Evolutionary conservation across 2,888 invertebrate species (phyloP), one percentile per base, ranked within the genome.

Genomic region (Epistrophe eligans): DNA sequence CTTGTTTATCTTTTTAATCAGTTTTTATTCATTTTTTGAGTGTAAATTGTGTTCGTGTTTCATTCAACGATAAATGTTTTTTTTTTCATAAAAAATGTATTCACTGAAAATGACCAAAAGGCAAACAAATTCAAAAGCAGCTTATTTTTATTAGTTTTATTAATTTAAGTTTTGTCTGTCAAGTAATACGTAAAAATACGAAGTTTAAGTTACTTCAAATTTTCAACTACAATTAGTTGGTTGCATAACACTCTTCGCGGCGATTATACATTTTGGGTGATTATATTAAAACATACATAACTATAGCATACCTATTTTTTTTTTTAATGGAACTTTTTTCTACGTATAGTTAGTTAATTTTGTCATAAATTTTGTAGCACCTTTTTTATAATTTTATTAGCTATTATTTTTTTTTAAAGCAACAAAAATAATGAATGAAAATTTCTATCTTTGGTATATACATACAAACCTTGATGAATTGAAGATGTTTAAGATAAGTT

Each of bases 191-290:
- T 13, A 11, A 45, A 72, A 17, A 32, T 35, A 35, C 8, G 35
- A 55, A 71, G 32, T 55, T 72, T 76, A 17, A 45, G 48, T 57
- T 76, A 32, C 58, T 52, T 50, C 66, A 17, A 71, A 64, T 45
- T 74, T 60, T 52, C 43, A 72, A 32, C 48, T 43, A 43, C 15
- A 32, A 19, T 32, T 55, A 32, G 55, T 79, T 72, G 83, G 76
- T 87, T 87, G 87, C 87, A 83, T 87, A 87, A 87, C 77, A 79
- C 76, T 77, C 50, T 72, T 66, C 70, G 38, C 70, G 52, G 83
- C 15, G 76, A 66, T 64, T 35, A 74, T 52, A 83, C 43, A 76
- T 79, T 74, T 71, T 76, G 64, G 71, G 79, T 76, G 83, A 79
- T 66, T 52, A 55, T 55, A 40, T 55, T 55, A n/a, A 70, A 70